A percentile compares a stretch with the other conserved stretches of the same genome.
Conservation (phyloP, 1,140 invertebrate species). For the Lamellibrachia luymesi region DNA sequence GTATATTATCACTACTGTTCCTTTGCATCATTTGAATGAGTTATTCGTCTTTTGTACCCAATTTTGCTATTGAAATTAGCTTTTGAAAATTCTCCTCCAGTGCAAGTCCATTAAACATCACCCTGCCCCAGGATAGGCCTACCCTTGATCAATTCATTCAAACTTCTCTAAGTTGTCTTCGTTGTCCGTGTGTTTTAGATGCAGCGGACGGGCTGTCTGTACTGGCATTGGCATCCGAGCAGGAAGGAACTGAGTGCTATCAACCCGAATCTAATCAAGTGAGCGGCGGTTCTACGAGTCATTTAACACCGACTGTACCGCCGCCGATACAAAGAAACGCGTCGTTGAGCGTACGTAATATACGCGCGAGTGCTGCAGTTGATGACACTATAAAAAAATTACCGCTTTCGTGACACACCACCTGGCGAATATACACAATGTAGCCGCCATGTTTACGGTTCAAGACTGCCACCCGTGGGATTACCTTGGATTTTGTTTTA, state of each 20-base stretch:
- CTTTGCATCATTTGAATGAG: no score
- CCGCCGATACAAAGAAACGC: background rate
- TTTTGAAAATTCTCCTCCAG: no score
- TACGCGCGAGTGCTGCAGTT: background rate
- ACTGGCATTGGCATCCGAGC: background rate
- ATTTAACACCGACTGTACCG: background rate
- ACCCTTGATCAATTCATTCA: no score
- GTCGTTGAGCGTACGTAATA: background rate
- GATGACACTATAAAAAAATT: background rate
- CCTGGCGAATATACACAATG: background rate
- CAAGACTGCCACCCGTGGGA: background rate
- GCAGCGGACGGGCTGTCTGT: background rate
- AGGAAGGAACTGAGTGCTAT: background rate
- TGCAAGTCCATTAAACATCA: no score
- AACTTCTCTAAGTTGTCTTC: background rate
- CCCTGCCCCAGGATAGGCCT: no score
- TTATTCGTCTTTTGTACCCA: no score
- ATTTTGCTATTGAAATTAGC: no score
- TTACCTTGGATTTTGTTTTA: background rate
- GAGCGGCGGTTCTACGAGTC: background rate
- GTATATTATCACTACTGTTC: no score
- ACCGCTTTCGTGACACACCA: background rate
- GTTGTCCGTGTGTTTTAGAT: background rate
- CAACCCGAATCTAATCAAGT: background rate
- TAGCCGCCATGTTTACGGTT: no score